These are phyloP conservation scores for Python bivittatus DNA, from an alignment of 2,113 vertebrate species.

Conservation along the genomic window DNA sequence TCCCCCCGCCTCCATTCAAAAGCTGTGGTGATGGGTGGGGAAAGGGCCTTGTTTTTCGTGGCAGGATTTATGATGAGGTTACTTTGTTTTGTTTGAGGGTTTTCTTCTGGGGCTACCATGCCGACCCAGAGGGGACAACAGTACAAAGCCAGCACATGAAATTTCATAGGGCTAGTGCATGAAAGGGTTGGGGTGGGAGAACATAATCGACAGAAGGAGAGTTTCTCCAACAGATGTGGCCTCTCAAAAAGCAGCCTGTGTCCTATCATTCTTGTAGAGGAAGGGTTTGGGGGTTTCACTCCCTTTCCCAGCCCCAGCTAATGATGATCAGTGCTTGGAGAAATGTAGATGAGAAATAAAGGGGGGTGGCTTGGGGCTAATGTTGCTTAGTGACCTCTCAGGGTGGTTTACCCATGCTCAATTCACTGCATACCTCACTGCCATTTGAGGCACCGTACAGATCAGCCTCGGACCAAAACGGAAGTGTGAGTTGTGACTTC, in stretches of 20 bases:
- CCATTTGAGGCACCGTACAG: background rate
- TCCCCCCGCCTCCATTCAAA: conserved; percentile 51
- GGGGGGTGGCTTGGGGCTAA: background rate
- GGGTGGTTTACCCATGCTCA: background rate
- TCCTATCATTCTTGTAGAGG: background rate
- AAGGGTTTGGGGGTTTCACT: background rate
- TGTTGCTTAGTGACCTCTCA: background rate
- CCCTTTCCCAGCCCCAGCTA: background rate
- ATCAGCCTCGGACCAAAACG: background rate
- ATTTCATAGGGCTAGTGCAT: conserved; percentile 35
- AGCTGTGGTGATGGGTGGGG: conserved; percentile 51
- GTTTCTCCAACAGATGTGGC: background rate
- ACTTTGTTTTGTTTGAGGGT: conserved; percentile 53
- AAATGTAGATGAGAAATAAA: background rate
- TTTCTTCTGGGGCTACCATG: conserved; percentile 37
- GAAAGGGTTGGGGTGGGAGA: background rate
- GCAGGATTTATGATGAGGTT: conserved; percentile 45
- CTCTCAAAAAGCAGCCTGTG: background rate
- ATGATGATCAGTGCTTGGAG: background rate
- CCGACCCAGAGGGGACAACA: conserved; percentile 39
- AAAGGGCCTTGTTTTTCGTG: conserved; percentile 62
- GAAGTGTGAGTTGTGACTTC: background rate
- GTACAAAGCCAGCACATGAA: conserved; percentile 38
- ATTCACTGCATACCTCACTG: background rate
- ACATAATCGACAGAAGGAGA: background rate